These are phyloP conservation scores for Brachyptera risi DNA, from an alignment of 2,888 invertebrate genomes.

Conservation along the genomic window DNA sequence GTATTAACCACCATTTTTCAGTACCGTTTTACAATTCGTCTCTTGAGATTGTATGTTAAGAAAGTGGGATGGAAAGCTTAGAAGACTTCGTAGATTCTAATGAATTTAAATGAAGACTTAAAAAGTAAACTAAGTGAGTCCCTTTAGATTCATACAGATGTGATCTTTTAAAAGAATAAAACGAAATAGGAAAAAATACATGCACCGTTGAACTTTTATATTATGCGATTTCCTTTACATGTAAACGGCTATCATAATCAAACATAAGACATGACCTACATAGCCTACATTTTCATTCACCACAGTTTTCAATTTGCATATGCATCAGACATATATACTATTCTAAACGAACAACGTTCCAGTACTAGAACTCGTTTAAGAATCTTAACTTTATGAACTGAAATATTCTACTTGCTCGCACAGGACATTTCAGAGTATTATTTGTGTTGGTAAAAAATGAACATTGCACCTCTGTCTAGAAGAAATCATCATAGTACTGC, in stretches of 20 bases:
- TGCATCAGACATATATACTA: too few relatives aligned
- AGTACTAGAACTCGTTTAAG: too few relatives aligned
- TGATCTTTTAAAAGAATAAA: slow-evolving; percentile 6
- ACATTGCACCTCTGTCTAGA: too few relatives aligned
- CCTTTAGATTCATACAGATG: neutral
- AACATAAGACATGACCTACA: neutral
- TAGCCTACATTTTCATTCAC: too few relatives aligned
- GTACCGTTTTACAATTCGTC: neutral
- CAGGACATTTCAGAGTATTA: too few relatives aligned
- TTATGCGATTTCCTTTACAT: slow-evolving; percentile 1
- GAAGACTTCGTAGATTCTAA: slow-evolving; percentile 14
- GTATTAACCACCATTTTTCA: neutral
- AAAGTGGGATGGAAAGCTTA: too few relatives aligned
- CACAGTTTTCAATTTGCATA: slow-evolving; percentile 1
- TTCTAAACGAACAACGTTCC: too few relatives aligned
- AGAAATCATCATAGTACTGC: too few relatives aligned
- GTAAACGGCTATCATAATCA: neutral
- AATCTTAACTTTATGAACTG: too few relatives aligned
- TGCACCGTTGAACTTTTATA: too few relatives aligned
- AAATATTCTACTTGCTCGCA: too few relatives aligned
- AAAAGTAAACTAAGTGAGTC: slow-evolving; percentile 7
- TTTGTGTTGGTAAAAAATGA: too few relatives aligned
- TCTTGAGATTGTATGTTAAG: neutral
- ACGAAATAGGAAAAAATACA: neutral
- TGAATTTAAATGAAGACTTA: slow-evolving; percentile 29